These are phyloP conservation scores for Drosophila austrosaltans DNA, from an alignment of 2,888 invertebrate species.

Conservation along the genomic window DNA sequence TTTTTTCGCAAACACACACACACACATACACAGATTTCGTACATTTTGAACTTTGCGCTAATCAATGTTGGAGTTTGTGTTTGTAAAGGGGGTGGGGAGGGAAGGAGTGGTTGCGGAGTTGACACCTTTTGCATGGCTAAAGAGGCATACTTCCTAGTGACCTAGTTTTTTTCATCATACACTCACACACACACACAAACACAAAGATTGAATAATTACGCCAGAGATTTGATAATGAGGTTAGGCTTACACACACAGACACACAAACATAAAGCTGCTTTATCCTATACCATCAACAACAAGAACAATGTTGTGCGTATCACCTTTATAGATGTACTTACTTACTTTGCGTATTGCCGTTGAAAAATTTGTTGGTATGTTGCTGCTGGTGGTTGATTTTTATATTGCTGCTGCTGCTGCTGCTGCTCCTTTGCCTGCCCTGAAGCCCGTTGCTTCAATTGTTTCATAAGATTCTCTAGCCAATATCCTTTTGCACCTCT, in stretches of 20 bases:
- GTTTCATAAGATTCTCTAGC: slow-evolving; percentile 67
- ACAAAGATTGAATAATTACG: slow-evolving; percentile 42
- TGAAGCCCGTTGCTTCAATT: slow-evolving; percentile 65
- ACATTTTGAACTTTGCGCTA: slow-evolving; percentile 44
- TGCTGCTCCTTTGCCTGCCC: slow-evolving; percentile 58
- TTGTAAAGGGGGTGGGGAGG: slow-evolving; percentile 32
- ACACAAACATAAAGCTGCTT: slow-evolving; percentile 8
- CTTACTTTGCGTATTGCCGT: slow-evolving; percentile 76
- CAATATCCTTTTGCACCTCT: slow-evolving; percentile 6
- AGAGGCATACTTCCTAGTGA: slow-evolving; percentile 63
- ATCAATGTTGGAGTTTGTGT: slow-evolving; percentile 48
- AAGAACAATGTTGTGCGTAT: background rate
- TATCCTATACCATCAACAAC: slow-evolving; percentile 45
- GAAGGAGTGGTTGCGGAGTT: slow-evolving; percentile 12
- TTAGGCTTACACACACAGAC: slow-evolving; percentile 27
- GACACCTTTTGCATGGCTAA: slow-evolving; percentile 4
- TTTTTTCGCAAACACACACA: slow-evolving; percentile 24
- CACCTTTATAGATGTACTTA: slow-evolving; percentile 35
- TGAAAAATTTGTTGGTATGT: slow-evolving; percentile 67
- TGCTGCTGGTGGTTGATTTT: slow-evolving; percentile 52
- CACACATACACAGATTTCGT: slow-evolving; percentile 1
- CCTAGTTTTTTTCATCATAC: slow-evolving; percentile 57
- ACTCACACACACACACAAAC: slow-evolving; percentile 26
- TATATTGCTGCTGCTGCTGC: slow-evolving; percentile 33
- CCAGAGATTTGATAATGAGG: slow-evolving; percentile 7